Percentiles rank a stretch among this genome's conserved stretches.
Conservation (phyloP, 1,140 invertebrate genomes). For the Solenopsis invicta region DNA sequence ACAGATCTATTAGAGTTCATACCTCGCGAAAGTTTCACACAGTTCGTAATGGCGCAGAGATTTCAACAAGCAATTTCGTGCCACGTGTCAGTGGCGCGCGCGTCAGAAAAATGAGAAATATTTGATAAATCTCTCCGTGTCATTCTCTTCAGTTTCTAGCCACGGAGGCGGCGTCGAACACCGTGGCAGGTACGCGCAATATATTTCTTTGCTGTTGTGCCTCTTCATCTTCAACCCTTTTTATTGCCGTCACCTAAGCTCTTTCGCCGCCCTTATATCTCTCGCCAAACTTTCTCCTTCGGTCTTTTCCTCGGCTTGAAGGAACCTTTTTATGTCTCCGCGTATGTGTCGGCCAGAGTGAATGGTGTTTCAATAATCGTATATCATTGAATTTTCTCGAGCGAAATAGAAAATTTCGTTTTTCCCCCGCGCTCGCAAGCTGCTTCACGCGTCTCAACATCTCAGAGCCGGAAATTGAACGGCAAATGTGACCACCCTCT, state of each 20-base stretch:
- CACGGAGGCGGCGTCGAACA: constrained; percentile 50
- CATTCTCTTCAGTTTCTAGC: constrained; percentile 55
- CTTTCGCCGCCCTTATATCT: constrained; percentile 24
- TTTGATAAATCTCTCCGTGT: constrained; percentile 60
- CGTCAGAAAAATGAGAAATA: constrained; percentile 58
- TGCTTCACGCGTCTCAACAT: neutral
- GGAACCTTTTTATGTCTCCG: constrained; percentile 48
- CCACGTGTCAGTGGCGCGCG: constrained; percentile 38
- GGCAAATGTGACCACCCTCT: constrained; percentile 39
- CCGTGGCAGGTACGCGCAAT: constrained; percentile 59
- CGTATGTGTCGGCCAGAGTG: constrained; percentile 57
- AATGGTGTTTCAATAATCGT: constrained; percentile 74
- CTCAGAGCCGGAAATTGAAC: constrained; percentile 34
- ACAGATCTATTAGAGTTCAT: constrained; percentile 37
- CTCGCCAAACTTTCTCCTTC: constrained; percentile 51
- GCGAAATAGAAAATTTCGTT: constrained; percentile 62
- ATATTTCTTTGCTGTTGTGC: constrained; percentile 58
- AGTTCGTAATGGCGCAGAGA: constrained; percentile 34
- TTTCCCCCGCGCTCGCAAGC: constrained; percentile 2
- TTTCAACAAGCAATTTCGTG: constrained; percentile 52
- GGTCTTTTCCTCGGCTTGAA: neutral
- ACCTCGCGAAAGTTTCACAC: constrained; percentile 40
- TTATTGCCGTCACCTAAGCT: constrained; percentile 44
- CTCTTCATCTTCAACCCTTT: constrained; percentile 61
- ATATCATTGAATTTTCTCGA: constrained; percentile 69